Evolutionary conservation across 2,797 vertebrate genomes (phyloP).

Genomic region (Propithecus perrieri): DNA sequence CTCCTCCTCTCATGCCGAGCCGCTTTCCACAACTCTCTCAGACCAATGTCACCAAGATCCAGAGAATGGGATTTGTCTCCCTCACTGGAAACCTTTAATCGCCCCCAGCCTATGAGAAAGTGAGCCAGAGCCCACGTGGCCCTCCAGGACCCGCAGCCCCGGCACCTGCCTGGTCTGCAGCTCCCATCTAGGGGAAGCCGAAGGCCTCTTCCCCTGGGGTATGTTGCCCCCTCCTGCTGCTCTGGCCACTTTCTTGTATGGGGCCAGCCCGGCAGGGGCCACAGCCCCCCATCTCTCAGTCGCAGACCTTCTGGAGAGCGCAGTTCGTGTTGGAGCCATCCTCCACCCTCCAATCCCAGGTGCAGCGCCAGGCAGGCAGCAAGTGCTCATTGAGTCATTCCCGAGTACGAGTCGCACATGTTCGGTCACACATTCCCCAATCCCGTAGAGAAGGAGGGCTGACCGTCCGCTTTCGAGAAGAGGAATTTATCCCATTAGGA

Average conservation of each 20-base stretch:
- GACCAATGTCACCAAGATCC: not conserved
- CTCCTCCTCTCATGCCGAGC: not conserved
- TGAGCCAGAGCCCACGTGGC: too few relatives aligned
- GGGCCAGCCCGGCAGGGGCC: not conserved
- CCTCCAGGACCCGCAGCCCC: too few relatives aligned
- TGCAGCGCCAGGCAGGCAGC: not conserved
- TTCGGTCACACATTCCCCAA: accelerated
- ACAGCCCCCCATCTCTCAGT: not conserved
- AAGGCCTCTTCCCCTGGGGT: not conserved
- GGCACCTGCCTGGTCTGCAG: too few relatives aligned
- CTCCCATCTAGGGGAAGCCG: too few relatives aligned
- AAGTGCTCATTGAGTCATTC: not conserved
- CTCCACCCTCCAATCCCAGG: not conserved
- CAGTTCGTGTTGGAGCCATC: not conserved
- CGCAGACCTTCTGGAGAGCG: not conserved
- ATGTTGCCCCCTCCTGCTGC: not conserved
- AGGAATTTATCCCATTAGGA: not conserved
- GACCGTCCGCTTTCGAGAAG: not conserved
- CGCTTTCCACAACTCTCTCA: not conserved
- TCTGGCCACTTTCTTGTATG: not conserved
- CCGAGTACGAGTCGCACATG: not conserved
- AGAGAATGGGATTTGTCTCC: not conserved
- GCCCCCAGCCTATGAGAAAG: not conserved
- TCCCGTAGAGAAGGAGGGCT: not conserved
- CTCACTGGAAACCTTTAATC: not conserved